phyloP scores from a whole-genome alignment of 2,888 invertebrate genomes.

The Hyposoter dolosus region DNA sequence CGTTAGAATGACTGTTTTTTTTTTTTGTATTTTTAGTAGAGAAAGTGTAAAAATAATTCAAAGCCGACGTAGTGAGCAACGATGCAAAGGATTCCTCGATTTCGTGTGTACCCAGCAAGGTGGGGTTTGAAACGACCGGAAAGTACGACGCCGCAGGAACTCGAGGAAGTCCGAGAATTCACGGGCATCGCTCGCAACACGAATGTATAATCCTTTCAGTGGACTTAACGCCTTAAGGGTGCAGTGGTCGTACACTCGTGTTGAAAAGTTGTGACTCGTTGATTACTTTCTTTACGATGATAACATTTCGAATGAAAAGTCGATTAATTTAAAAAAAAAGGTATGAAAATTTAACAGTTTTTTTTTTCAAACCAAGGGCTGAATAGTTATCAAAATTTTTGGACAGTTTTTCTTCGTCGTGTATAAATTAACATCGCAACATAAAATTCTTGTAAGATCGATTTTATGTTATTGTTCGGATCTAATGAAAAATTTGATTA shows the following conservation, averaged over 20 bases:
- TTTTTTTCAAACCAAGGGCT: neutral
- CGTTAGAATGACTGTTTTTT: neutral
- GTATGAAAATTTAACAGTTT: neutral
- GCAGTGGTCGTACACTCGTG: conserved; percentile 18
- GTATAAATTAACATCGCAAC: neutral
- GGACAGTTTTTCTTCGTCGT: neutral
- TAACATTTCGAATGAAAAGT: neutral
- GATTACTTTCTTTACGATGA: neutral
- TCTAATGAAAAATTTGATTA: neutral
- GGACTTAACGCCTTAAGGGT: conserved; percentile 28
- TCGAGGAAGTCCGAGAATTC: conserved; percentile 53
- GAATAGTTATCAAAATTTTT: neutral
- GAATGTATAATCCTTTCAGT: conserved; percentile 12
- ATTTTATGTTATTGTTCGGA: neutral
- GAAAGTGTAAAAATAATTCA: neutral
- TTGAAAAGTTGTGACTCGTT: neutral
- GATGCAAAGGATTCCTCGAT: conserved; percentile 33
- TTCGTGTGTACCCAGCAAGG: neutral
- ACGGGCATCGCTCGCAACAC: conserved; percentile 27
- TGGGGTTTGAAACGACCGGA: conserved; percentile 20
- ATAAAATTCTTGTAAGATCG: neutral
- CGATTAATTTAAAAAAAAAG: neutral
- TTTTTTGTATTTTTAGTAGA: neutral
- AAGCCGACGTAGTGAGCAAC: neutral
- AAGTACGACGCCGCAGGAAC: conserved; percentile 47